Evolutionary conservation across 2,888 invertebrate genomes (phyloP).

Genomic region (Dolomedes plantarius): DNA sequence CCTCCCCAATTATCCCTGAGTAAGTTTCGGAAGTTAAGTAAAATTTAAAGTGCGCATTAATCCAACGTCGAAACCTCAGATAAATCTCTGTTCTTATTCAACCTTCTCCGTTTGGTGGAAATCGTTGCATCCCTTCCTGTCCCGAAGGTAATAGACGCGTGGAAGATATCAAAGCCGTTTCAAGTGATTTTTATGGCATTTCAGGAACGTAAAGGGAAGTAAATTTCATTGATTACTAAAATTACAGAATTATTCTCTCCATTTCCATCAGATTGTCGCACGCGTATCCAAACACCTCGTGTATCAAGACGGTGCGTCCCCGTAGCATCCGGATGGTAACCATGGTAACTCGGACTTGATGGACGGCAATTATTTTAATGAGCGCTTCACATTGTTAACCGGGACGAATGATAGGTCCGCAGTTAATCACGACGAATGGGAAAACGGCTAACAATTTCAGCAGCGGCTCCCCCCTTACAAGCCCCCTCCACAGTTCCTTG

Average conservation of each 20-base stretch:
- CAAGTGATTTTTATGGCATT: too few species aligned
- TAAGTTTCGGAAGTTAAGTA: too few species aligned
- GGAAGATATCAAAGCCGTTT: too few species aligned
- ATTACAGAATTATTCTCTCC: constrained; percentile 5
- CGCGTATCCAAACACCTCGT: constrained; percentile 51
- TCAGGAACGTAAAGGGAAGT: not conserved
- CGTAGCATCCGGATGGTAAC: constrained; percentile 63
- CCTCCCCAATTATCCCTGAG: too few species aligned
- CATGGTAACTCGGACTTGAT: constrained; percentile 59
- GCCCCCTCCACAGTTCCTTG: constrained; percentile 19
- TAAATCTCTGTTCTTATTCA: too few species aligned
- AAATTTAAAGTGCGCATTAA: too few species aligned
- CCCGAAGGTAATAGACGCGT: too few species aligned
- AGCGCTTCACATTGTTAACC: constrained; percentile 70
- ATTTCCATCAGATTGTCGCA: constrained; percentile 20
- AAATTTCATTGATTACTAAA: constrained; percentile 16
- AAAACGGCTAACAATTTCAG: constrained; percentile 68
- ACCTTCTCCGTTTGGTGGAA: too few species aligned
- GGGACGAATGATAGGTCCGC: constrained; percentile 68
- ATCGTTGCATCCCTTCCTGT: too few species aligned
- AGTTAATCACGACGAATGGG: constrained; percentile 68
- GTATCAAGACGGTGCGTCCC: constrained; percentile 64
- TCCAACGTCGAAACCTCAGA: too few species aligned
- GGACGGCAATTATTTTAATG: constrained; percentile 72
- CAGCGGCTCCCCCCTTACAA: not conserved